A percentile compares a stretch with the other conserved stretches of the same genome.
Evolutionary conservation across 2,113 vertebrate species (phyloP).

Genomic region (Uropsilus gracilis): DNA sequence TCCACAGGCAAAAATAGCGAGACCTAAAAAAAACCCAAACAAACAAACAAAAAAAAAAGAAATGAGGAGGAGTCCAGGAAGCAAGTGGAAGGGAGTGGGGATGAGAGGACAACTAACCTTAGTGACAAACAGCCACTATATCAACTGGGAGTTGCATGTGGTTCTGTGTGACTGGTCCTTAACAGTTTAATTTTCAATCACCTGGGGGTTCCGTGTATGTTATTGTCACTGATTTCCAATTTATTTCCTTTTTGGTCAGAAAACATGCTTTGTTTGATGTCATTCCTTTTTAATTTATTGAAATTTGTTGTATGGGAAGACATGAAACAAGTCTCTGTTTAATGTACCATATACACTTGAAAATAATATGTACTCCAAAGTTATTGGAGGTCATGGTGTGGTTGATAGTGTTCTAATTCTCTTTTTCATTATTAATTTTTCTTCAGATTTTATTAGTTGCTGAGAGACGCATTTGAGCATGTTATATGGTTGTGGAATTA

Average conservation of each 20-base stretch:
- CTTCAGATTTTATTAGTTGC: not conserved
- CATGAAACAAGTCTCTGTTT: not conserved
- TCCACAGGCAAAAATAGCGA: too few species aligned
- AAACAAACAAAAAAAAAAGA: too few species aligned
- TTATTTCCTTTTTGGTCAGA: not conserved
- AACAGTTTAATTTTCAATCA: conserved; percentile 17
- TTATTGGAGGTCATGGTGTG: not conserved
- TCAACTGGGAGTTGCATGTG: not conserved
- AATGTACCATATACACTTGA: not conserved
- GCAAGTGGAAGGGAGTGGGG: not conserved
- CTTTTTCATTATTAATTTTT: not conserved
- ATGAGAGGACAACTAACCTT: not conserved
- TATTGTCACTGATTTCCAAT: not conserved
- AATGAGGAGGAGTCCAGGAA: not conserved
- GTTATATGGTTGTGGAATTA: not conserved
- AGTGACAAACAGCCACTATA: not conserved
- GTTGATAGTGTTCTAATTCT: not conserved
- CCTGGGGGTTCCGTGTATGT: not conserved
- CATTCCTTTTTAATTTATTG: conserved; percentile 3
- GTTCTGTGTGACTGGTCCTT: not conserved
- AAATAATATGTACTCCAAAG: not conserved
- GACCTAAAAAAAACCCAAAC: too few species aligned
- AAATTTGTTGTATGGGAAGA: not conserved
- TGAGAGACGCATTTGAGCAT: not conserved
- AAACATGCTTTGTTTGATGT: not conserved